These are phyloP conservation scores for Hestina assimilis DNA, from an alignment of 1,140 invertebrate species.

Conservation along the genomic window DNA sequence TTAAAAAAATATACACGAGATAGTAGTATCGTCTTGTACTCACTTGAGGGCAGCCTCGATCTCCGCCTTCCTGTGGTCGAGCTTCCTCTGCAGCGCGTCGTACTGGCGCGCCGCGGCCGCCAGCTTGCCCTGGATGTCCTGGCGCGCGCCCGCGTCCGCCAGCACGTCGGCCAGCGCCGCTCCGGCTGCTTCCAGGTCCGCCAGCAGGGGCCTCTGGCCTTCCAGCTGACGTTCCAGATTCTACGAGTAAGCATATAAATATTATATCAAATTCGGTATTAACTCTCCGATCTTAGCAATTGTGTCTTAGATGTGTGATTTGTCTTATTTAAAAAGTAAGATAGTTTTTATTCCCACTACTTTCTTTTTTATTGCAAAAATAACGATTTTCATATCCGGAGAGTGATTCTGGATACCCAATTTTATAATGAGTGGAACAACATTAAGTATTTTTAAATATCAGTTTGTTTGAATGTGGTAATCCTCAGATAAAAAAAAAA, in stretches of 20 bases:
- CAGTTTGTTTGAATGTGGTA: too few species aligned
- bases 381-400: too few species aligned
- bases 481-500: too few species aligned
- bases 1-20: neutral
- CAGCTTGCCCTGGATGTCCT: conserved; percentile 94
- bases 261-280: neutral
- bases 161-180: conserved; percentile 91
- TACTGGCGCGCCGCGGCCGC: conserved; percentile 90
- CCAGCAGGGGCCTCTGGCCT: conserved; percentile 90
- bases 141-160: conserved; percentile 93
- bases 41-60: conserved; percentile 88
- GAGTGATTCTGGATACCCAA: too few species aligned
- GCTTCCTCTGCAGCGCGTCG: conserved; percentile 90
- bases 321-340: too few species aligned
- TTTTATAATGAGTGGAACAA: too few species aligned
- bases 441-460: too few species aligned
- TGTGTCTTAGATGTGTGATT: too few species aligned
- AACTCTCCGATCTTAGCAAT: neutral
- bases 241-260: conserved; percentile 34
- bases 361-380: too few species aligned
- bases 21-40: conserved; percentile 28
- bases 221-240: conserved; percentile 92
- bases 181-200: conserved; percentile 92
- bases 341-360: too few species aligned
- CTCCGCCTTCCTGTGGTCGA: conserved; percentile 93